Evolutionary conservation across 2,113 vertebrate species (phyloP).

Genomic region (Athene cunicularia): DNA sequence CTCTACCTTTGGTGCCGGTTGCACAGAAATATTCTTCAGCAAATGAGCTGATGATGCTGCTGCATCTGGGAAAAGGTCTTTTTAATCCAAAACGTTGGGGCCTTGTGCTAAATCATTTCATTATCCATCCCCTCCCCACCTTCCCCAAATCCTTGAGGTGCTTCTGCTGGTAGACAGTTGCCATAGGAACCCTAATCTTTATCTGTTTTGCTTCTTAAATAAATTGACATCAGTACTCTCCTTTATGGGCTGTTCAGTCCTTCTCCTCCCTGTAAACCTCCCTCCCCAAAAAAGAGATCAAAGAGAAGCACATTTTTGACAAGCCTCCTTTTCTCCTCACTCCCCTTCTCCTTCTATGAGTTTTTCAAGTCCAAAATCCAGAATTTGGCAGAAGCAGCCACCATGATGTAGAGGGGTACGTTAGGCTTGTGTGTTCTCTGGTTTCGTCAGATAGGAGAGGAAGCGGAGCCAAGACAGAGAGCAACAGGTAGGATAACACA

Average conservation of each 20-base stretch:
- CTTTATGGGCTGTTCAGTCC: background rate
- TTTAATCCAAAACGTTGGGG: conserved; percentile 48
- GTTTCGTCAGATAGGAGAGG: background rate
- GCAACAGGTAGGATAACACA: background rate
- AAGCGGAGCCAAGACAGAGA: background rate
- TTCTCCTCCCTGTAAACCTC: background rate
- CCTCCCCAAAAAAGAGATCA: background rate
- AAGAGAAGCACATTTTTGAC: background rate
- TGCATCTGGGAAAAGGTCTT: background rate
- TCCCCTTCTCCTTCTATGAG: background rate
- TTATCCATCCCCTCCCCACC: background rate
- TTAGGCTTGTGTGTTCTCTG: background rate
- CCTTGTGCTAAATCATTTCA: conserved; percentile 8
- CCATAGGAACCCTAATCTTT: conserved; percentile 79
- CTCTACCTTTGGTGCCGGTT: background rate
- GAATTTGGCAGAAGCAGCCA: background rate
- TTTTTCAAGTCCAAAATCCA: background rate
- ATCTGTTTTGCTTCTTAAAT: conserved; percentile 66
- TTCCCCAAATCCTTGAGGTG: conserved; percentile 49
- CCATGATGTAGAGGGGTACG: background rate
- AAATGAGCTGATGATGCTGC: background rate
- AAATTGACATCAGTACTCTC: conserved; percentile 23
- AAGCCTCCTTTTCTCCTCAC: background rate
- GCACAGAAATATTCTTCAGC: background rate
- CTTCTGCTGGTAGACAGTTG: conserved; percentile 59